phyloP scores from a whole-genome alignment of 2,113 vertebrate genomes.

The Anhinga anhinga region DNA sequence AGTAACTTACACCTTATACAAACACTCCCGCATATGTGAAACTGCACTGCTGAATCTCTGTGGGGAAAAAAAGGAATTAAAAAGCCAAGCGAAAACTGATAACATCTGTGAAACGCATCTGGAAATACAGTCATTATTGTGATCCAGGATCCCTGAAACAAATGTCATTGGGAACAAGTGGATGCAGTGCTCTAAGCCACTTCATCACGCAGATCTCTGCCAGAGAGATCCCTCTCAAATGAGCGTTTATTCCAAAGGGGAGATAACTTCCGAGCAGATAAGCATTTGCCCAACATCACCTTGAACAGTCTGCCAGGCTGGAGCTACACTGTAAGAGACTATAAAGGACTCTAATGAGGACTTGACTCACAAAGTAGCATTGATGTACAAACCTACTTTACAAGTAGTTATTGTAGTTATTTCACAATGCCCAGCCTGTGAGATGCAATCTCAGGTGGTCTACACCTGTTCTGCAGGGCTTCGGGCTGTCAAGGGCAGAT shows the following conservation, averaged over 20 bases:
- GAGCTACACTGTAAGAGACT: not conserved
- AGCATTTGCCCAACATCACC: constrained; percentile 37
- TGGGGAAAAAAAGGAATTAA: not conserved
- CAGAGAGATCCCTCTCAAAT: not conserved
- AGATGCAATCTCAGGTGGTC: constrained; percentile 64
- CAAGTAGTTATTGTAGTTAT: constrained; percentile 54
- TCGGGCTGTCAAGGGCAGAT: constrained; percentile 58
- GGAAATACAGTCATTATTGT: not conserved
- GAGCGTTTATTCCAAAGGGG: not conserved
- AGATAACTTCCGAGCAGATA: not conserved
- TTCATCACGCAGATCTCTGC: not conserved
- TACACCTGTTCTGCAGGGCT: constrained; percentile 48
- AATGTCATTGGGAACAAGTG: not conserved
- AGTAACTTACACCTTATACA: not conserved
- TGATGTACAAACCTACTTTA: constrained; percentile 55
- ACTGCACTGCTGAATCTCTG: not conserved
- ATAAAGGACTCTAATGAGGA: constrained; percentile 39
- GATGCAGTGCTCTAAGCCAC: not conserved
- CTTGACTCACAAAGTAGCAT: constrained; percentile 44
- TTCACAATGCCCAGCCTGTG: constrained; percentile 62
- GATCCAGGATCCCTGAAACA: not conserved
- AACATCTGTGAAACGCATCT: not conserved
- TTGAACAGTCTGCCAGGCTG: constrained; percentile 5
- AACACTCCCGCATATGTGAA: not conserved
- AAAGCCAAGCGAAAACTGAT: not conserved